Base-by-base conservation (phyloP, 2,113 vertebrate species). In the Mandrillus leucophaeus region DNA sequence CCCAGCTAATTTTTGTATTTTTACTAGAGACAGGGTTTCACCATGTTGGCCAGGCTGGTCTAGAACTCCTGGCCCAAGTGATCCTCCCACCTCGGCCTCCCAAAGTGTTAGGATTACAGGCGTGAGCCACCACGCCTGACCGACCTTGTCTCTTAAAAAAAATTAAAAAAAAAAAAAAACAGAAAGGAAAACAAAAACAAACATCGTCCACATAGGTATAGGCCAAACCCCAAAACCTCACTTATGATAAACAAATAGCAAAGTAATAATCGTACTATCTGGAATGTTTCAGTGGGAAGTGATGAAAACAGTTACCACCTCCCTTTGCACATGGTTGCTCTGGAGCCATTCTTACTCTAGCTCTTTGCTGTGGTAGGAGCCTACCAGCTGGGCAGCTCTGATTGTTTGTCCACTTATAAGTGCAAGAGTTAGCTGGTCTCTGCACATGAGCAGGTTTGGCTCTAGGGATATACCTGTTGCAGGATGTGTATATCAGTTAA, bases 241-340 rank as follows among this genome's bases (percentile, higher is more conserved):
- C 22, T 85, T 14, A 66, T 48, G 30, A 75, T 79, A 59, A 83
- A 68, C 17, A 50, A 61, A 59, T 59, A 23, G 38, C 61, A 94
- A 96, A 94, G 35, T 90, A 93, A 81, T 90, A 64, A 91, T 82
- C 76, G 70, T 30, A 55, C 38, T 72, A 45, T 95, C 72, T 88
- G 86, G 78, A 11, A 83, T 85, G 32, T 82, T 91, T 93, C 68
- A 59, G 59, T 45, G 78, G 32, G 73, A 96, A 94, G 59, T 7
- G 30, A n/a, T 68, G 50, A 81, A 95, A 84, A 78, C 7, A 72
- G 79, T 95, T 88, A 81, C 73, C 85, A 57, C 16, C 11, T 95
- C 55, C 45, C 35, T 95, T 93, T 92, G 72, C 35, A 89, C n/a
- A 18, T 25, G 40, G 30, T 14, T 50, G 61, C 61, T 52, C 73